Percentiles rank a stretch among this genome's conserved stretches.
Conservation (phyloP, 2,888 invertebrate genomes). For the Enchytraeus crypticus region DNA sequence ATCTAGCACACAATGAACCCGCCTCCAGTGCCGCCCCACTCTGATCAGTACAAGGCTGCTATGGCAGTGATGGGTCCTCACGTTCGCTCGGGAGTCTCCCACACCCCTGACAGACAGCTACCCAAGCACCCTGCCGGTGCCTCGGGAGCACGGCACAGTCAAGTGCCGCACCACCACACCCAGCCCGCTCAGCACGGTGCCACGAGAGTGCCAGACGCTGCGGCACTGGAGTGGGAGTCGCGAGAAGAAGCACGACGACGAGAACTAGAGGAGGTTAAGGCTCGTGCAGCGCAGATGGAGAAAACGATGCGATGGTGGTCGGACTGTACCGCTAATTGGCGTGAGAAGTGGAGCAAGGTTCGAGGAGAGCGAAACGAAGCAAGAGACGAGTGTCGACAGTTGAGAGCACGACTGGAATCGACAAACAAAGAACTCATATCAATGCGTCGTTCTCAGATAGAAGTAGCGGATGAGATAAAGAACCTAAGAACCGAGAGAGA, state of each 20-base stretch:
- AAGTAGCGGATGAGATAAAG: constrained; percentile 55
- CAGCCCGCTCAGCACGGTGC: too few relatives aligned
- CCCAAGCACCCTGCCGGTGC: constrained; percentile 10
- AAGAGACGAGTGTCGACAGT: constrained; percentile 75
- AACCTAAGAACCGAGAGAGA: constrained; percentile 65
- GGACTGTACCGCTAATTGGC: constrained; percentile 92
- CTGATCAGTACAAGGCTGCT: constrained; percentile 11
- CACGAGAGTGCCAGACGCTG: constrained; percentile 3
- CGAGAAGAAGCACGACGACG: constrained; percentile 24
- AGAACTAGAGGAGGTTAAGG: constrained; percentile 86
- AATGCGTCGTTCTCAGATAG: constrained; percentile 57
- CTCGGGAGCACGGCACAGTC: constrained; percentile 14
- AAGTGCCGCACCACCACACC: constrained; percentile 25
- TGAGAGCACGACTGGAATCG: constrained; percentile 69
- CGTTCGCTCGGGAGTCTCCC: too few relatives aligned
- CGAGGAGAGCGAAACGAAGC: constrained; percentile 74
- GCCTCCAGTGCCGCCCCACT: constrained; percentile 16
- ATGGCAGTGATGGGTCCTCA: too few relatives aligned
- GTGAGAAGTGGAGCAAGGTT: constrained; percentile 90
- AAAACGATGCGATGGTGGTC: constrained; percentile 99
- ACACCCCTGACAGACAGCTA: neutral
- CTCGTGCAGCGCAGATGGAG: constrained; percentile 93
- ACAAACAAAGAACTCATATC: constrained; percentile 53
- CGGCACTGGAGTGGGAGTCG: constrained; percentile 17
- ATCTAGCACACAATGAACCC: constrained; percentile 12